Conservation (phyloP, 1,140 invertebrate species). For the Acyrthosiphon pisum region DNA sequence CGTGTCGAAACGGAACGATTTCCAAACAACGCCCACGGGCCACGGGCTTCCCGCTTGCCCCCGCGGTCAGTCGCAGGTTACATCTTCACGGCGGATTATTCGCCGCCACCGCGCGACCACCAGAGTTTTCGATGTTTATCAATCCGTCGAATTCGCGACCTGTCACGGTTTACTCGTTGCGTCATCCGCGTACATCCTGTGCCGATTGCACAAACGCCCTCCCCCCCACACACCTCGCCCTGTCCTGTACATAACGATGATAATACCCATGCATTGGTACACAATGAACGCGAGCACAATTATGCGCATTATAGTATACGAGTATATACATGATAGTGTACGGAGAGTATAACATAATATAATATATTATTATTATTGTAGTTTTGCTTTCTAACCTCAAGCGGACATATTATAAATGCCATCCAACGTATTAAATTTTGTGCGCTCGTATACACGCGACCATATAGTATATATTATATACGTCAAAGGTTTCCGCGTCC, state of each 20-base stretch:
- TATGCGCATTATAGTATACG: neutral
- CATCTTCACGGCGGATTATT: slow-evolving; percentile 21
- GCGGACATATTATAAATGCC: neutral
- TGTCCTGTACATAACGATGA: neutral
- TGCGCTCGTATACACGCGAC: neutral
- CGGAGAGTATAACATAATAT: neutral
- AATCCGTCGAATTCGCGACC: slow-evolving; percentile 27
- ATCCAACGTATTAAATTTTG: neutral
- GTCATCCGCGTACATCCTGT: neutral
- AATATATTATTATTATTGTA: slow-evolving; percentile 24
- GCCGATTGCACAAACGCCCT: neutral
- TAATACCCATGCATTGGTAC: neutral
- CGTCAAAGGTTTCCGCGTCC: neutral
- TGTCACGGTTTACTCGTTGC: slow-evolving; percentile 28
- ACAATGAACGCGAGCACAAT: neutral
- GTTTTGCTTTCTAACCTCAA: slow-evolving; percentile 32
- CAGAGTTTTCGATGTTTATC: neutral
- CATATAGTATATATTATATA: neutral
- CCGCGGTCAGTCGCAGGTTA: neutral
- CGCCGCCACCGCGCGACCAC: neutral
- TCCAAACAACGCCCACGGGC: neutral
- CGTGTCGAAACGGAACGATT: slow-evolving; percentile 24
- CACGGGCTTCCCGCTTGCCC: neutral
- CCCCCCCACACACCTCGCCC: no score
- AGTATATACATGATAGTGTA: neutral